Evolutionary conservation across 53 echinoderm and acorn worm species (phyloP).

Genomic region (Astropecten irregularis): DNA sequence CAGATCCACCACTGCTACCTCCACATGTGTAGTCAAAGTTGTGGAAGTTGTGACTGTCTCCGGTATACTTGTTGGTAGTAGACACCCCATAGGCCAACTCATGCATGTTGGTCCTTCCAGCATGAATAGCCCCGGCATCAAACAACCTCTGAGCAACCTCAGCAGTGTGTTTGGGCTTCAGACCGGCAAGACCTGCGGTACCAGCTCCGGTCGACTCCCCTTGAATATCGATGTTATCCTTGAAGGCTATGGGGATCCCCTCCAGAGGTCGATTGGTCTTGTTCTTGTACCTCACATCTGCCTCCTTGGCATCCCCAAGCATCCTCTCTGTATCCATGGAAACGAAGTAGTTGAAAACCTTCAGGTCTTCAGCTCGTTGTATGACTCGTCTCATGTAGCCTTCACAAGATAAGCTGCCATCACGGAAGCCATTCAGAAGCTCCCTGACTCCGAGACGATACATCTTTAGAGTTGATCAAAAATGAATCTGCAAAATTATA

Average conservation of each 20-base stretch:
- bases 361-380: slow-evolving; percentile 19
- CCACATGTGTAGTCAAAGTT: slow-evolving; percentile 48
- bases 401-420: slow-evolving; percentile 18
- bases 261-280: slow-evolving; percentile 48
- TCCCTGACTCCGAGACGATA: slow-evolving; percentile 3
- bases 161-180: slow-evolving; percentile 17
- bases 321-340: slow-evolving; percentile 29
- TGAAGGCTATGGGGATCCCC: slow-evolving; percentile 25
- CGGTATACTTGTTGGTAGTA: not conserved
- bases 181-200: slow-evolving; percentile 9
- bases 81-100: not conserved
- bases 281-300: slow-evolving; percentile 22
- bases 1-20: slow-evolving; percentile 29
- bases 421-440: not conserved
- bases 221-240: slow-evolving; percentile 19
- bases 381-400: slow-evolving; percentile 15
- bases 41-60: slow-evolving; percentile 20
- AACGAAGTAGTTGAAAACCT: slow-evolving; percentile 32
- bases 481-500: too few species aligned
- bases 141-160: slow-evolving; percentile 18
- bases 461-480: not conserved
- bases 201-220: slow-evolving; percentile 26
- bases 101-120: slow-evolving; percentile 33
- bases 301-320: slow-evolving; percentile 20
- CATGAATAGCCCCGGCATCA: slow-evolving; percentile 13